Conservation (phyloP, 1,140 invertebrate genomes). For the Drosophila obscura region DNA sequence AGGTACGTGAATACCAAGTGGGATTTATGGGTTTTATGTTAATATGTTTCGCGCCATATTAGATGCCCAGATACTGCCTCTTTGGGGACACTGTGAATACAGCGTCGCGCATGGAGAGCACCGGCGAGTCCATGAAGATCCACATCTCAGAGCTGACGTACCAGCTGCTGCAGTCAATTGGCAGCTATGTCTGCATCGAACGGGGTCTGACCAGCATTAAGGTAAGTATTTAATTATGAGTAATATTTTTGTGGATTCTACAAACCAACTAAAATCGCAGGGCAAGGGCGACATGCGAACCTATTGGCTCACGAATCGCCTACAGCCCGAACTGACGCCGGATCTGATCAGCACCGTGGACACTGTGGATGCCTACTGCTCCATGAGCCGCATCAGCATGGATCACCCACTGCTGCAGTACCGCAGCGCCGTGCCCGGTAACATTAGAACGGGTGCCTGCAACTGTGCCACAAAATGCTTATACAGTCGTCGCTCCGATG, state of each 20-base stretch:
- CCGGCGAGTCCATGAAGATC: conserved; percentile 93
- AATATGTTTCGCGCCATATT: conserved; percentile 58
- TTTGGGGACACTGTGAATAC: conserved; percentile 98
- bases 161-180: conserved; percentile 86
- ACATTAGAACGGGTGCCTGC: conserved; percentile 47
- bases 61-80: conserved; percentile 95
- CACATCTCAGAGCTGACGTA: conserved; percentile 95
- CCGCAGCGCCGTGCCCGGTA: conserved; percentile 8
- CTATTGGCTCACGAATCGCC: conserved; percentile 89
- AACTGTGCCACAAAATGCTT: conserved; percentile 73
- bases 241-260: not conserved
- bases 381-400: conserved; percentile 12
- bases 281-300: conserved; percentile 95
- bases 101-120: conserved; percentile 94
- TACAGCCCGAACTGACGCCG: conserved; percentile 53
- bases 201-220: conserved; percentile 89
- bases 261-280: conserved; percentile 82
- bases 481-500: conserved; percentile 74
- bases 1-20: conserved; percentile 77
- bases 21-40: not conserved
- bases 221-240: conserved; percentile 84
- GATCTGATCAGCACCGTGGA: conserved; percentile 80
- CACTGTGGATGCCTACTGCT: conserved; percentile 39
- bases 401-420: conserved; percentile 31
- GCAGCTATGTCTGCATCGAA: conserved; percentile 86